These are phyloP conservation scores for Bucco capensis DNA, from an alignment of 2,113 vertebrate species.

Conservation along the genomic window DNA sequence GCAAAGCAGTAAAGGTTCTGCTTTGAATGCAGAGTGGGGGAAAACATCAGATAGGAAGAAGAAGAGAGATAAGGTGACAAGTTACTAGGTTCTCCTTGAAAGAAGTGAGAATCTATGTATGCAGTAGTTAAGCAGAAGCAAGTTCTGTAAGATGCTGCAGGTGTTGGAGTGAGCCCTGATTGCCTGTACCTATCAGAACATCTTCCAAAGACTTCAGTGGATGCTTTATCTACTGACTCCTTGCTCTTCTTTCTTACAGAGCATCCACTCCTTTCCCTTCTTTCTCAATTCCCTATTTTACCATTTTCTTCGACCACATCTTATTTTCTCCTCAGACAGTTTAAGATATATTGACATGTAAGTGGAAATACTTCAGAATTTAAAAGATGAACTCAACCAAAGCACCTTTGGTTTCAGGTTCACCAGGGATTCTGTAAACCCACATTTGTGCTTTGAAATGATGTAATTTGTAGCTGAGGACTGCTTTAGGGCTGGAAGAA, in stretches of 20 bases:
- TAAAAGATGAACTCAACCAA: neutral
- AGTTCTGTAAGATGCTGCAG: neutral
- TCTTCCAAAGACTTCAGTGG: neutral
- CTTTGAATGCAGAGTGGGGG: neutral
- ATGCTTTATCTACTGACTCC: neutral
- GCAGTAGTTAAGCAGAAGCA: neutral
- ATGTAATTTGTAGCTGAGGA: neutral
- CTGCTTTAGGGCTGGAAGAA: neutral
- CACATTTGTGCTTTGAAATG: neutral
- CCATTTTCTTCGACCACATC: neutral
- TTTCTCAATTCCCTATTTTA: neutral
- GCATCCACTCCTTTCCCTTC: neutral
- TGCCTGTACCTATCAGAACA: neutral
- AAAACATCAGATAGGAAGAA: neutral
- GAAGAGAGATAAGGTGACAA: neutral
- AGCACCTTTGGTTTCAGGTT: neutral
- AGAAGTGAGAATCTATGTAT: neutral
- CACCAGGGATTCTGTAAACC: neutral
- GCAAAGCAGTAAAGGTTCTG: neutral
- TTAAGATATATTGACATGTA: neutral
- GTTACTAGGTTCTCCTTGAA: neutral
- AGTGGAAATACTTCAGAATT: neutral
- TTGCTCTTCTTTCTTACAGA: neutral
- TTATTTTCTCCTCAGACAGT: neutral
- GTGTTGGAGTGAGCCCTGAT: fast-evolving